These are phyloP conservation scores for Esox lucius DNA, from an alignment of 2,797 vertebrate genomes.

Conservation along the genomic window DNA sequence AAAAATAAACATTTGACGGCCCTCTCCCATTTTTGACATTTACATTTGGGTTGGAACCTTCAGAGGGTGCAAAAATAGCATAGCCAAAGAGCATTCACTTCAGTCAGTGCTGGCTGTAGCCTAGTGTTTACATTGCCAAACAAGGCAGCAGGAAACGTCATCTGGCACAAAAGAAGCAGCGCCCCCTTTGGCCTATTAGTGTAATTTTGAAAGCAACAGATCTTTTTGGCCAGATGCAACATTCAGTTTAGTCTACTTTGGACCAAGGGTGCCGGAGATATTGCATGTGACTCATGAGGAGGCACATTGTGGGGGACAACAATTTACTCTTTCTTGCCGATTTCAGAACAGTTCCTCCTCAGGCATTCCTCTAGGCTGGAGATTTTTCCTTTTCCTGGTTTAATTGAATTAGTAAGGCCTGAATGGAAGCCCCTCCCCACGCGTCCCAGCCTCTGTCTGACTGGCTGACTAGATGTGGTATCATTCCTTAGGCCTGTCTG, in stretches of 20 bases:
- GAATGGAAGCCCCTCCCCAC: conserved; percentile 43
- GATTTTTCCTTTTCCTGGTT: conserved; percentile 40
- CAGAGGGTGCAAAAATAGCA: conserved; percentile 52
- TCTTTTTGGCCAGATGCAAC: no score
- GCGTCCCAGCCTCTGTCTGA: conserved; percentile 52
- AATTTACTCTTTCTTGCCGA: conserved; percentile 22
- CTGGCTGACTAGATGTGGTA: conserved; percentile 56
- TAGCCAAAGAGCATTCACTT: conserved; percentile 63
- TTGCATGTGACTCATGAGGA: no score
- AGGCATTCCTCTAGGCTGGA: conserved; percentile 30
- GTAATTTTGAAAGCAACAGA: no score
- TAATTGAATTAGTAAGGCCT: conserved; percentile 71
- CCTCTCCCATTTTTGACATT: not conserved
- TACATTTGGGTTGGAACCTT: not conserved
- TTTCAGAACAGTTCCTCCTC: conserved; percentile 29
- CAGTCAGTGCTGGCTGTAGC: conserved; percentile 59
- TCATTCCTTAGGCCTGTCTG: conserved; percentile 52
- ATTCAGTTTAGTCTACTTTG: no score
- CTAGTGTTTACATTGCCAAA: conserved; percentile 53
- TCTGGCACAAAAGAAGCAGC: no score
- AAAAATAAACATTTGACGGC: no score
- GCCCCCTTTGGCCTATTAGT: no score
- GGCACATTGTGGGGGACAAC: no score
- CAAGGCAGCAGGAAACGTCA: conserved; percentile 22
- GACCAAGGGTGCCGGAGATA: no score